phyloP scores from a whole-genome alignment of 2,113 vertebrate genomes.

The Hippolais icterina region DNA sequence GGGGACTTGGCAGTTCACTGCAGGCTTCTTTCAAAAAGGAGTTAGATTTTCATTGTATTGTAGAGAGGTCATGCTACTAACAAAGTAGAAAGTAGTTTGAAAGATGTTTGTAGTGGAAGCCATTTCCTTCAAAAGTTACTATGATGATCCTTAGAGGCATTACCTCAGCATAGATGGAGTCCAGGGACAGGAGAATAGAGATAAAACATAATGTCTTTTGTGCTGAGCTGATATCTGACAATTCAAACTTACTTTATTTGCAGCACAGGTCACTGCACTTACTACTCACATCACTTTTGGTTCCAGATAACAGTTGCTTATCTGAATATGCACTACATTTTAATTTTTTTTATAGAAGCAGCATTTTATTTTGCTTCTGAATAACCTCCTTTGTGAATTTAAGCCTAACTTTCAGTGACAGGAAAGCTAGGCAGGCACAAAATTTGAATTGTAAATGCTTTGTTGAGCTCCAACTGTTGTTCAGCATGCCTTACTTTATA shows the following conservation, averaged over 20 bases:
- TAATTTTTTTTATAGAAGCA: background rate
- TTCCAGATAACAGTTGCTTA: background rate
- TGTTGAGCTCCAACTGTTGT: background rate
- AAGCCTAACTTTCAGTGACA: constrained; percentile 4
- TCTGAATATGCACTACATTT: background rate
- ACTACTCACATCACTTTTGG: background rate
- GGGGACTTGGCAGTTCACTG: background rate
- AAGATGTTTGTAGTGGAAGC: background rate
- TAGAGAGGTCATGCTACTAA: background rate
- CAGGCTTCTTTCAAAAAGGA: background rate
- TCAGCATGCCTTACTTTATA: background rate
- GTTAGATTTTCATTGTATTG: background rate
- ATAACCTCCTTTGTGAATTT: background rate
- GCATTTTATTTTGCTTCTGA: background rate
- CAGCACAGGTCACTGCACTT: background rate
- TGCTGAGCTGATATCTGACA: background rate
- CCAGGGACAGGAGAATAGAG: background rate
- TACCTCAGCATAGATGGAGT: background rate
- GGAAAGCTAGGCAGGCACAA: background rate
- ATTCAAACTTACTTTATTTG: background rate
- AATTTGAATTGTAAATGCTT: background rate
- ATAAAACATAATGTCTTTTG: background rate
- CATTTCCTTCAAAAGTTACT: background rate
- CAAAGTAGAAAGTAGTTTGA: background rate
- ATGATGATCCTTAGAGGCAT: background rate